Percentiles rank a stretch among this genome's conserved stretches.
Evolutionary conservation across 2,113 vertebrate species (phyloP).

Genomic region (Boulengerochromis microlepis): DNA sequence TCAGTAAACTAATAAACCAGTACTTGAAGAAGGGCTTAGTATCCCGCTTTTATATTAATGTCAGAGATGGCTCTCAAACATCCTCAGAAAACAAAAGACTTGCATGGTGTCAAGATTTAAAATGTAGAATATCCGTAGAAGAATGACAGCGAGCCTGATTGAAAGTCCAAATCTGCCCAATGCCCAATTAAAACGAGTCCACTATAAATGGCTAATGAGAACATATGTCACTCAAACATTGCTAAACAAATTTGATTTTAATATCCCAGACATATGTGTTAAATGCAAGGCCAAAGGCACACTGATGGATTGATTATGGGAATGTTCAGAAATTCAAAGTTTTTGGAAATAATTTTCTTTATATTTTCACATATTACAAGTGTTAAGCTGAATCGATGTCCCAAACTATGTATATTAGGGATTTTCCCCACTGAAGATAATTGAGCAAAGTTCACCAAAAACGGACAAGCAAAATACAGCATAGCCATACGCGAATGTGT

Average conservation of each 20-base stretch:
- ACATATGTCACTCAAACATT: background rate
- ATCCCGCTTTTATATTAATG: background rate
- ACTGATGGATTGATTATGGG: background rate
- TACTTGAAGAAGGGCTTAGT: background rate
- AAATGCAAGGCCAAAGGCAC: background rate
- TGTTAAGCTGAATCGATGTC: accelerated
- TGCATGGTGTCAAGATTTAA: background rate
- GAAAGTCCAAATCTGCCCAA: background rate
- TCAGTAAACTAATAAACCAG: background rate
- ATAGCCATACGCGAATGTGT: background rate
- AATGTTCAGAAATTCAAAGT: background rate
- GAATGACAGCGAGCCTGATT: background rate
- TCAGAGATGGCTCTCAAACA: background rate
- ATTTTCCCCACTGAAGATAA: background rate
- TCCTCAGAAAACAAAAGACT: background rate
- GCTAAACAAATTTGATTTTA: background rate
- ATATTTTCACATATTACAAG: background rate
- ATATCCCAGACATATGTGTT: background rate
- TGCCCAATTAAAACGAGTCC: no score
- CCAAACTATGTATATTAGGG: background rate
- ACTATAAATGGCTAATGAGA: background rate
- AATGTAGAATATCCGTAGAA: background rate
- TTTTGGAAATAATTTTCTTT: background rate
- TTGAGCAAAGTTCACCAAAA: background rate
- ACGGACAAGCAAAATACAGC: background rate